A percentile compares a stretch with the other conserved stretches of the same genome.
These are phyloP conservation scores for Heliconius hermathena DNA, from an alignment of 1,140 invertebrate species.

Conservation along the genomic window DNA sequence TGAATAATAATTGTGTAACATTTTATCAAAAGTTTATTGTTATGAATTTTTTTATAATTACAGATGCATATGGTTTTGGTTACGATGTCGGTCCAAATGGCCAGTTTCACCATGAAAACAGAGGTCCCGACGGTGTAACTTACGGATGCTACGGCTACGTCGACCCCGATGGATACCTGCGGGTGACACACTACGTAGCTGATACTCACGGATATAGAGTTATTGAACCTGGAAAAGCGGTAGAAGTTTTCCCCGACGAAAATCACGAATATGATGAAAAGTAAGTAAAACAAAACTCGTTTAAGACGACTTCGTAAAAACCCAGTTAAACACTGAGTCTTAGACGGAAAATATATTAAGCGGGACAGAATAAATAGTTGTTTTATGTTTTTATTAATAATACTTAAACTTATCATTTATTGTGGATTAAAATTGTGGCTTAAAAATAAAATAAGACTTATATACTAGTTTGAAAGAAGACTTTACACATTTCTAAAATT, in stretches of 20 bases:
- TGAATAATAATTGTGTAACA: too few relatives aligned
- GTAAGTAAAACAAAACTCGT: conserved; percentile 48
- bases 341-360: too few relatives aligned
- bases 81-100: conserved; percentile 88
- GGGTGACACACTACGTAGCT: conserved; percentile 88
- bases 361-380: too few relatives aligned
- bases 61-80: conserved; percentile 87
- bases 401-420: not conserved
- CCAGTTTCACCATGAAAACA: conserved; percentile 90
- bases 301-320: not conserved
- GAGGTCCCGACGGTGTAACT: conserved; percentile 87
- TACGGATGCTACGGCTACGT: conserved; percentile 91
- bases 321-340: too few relatives aligned
- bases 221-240: conserved; percentile 85
- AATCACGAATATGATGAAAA: conserved; percentile 70
- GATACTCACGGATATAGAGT: conserved; percentile 90
- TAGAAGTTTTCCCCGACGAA: conserved; percentile 85
- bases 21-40: too few relatives aligned
- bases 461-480: too few relatives aligned
- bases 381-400: not conserved
- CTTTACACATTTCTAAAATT: too few relatives aligned
- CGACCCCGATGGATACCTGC: conserved; percentile 85
- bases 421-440: too few relatives aligned
- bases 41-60: conserved; percentile 18
- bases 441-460: too few relatives aligned